Percentiles rank a stretch among this genome's conserved stretches.
phyloP scores from a whole-genome alignment of 37 sponge, comb jelly and placozoan genomes.

The Tethya wilhelma region DNA sequence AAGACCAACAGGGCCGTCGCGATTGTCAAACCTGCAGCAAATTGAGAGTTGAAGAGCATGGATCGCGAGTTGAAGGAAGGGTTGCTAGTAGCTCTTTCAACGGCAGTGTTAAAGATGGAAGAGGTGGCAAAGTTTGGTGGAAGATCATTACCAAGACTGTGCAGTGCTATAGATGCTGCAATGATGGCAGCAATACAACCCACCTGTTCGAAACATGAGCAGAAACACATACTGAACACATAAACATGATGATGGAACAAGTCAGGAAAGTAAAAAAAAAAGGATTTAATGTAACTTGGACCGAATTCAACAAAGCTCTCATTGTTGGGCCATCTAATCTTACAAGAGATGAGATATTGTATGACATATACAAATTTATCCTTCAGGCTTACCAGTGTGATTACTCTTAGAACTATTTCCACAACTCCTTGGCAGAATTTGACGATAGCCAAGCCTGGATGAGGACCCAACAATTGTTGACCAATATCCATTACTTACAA shows the following conservation, averaged over 20 bases:
- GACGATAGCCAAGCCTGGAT: background rate
- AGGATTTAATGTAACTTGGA: no score
- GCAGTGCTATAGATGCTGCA: background rate
- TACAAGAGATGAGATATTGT: no score
- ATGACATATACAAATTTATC: no score
- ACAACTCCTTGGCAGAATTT: background rate
- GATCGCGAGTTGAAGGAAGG: background rate
- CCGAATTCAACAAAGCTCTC: no score
- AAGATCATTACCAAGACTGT: background rate
- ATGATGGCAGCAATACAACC: background rate
- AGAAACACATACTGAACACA: no score
- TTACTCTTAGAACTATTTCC: slow-evolving; percentile 3
- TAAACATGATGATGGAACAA: no score
- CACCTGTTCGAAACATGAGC: no score
- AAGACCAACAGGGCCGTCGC: background rate
- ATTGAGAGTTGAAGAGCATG: background rate
- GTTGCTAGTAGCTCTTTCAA: no score
- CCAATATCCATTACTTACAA: background rate
- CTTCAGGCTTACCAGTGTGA: slow-evolving; percentile 6
- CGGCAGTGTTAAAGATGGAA: no score
- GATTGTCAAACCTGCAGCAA: slow-evolving; percentile 12
- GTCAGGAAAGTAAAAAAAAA: no score
- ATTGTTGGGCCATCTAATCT: no score
- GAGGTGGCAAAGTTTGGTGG: no score
- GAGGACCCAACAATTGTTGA: background rate